Base-by-base conservation (phyloP, 2,888 invertebrate genomes). In the Chymomyza fuscimana region DNA sequence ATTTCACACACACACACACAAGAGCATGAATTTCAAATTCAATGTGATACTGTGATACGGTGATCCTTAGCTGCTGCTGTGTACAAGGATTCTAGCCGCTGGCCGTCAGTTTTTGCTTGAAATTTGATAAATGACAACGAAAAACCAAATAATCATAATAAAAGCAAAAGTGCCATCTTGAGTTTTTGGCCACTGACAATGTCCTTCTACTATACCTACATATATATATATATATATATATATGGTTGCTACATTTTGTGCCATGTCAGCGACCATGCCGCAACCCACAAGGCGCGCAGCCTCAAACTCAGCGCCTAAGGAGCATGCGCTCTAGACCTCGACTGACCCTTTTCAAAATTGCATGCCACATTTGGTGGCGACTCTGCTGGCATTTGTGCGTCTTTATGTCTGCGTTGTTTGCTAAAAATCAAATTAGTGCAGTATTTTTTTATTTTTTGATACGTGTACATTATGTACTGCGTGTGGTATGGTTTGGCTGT, bases 71-170 rank as follows among this genome's bases (percentile, higher is more conserved):
- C 32, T 32, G 25, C 4, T 25, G 25, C 25, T 25, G 25, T 25
- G 4, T 4, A 4, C 25, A 3, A 2, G 40, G 40, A 10, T 4
- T 46, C 40, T 46, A 46, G 40, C 10, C 22, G 63, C 76, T 58
- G 58, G 19, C 58, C 19, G 25, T 58, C 25, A 46, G 75, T 70
- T 69, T 66, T 72, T 67, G 76, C 77, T 81, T 81, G 88, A 86
- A 88, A 85, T 85, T 88, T 85, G 88, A 85, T 88, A 88, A 88
- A 85, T 85, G 81, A 86, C 74, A 69, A 75, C 71, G 71, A 76
- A 74, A 54, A 12, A 16, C 15, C 46, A 46, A 50, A 70, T 60
- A 66, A 73, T 72, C 72, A 68, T 64, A 54, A 16, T 19, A 15
- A 62, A 46, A 62, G 69, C 59, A 66, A 73, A 74, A 74, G 67